A percentile compares a stretch with the other conserved stretches of the same genome.
These are phyloP conservation scores for Sphaerophoria taeniata DNA, from an alignment of 2,888 invertebrate genomes.

Conservation along the genomic window DNA sequence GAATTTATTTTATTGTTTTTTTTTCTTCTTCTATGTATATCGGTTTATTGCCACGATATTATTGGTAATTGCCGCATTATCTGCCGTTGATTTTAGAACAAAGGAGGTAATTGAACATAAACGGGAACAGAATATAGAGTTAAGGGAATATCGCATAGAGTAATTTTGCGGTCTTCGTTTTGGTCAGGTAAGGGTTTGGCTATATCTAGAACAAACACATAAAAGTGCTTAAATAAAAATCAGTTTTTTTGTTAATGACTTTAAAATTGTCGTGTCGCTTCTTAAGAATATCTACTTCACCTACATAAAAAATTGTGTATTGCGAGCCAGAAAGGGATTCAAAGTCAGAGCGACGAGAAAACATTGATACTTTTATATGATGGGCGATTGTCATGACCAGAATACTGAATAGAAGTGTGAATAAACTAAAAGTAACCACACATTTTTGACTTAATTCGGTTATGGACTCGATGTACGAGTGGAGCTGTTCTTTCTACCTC, in stretches of 20 bases:
- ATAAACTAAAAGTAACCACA: constrained; percentile 65
- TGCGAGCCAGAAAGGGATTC: not conserved
- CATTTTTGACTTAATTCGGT: constrained; percentile 63
- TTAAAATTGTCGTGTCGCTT: constrained; percentile 52
- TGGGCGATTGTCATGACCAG: constrained; percentile 65
- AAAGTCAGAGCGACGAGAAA: constrained; percentile 22
- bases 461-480: constrained; percentile 36
- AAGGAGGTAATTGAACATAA: constrained; percentile 7
- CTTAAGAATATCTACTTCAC: constrained; percentile 23
- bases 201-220: constrained; percentile 48
- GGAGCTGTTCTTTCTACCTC: not conserved
- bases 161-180: constrained; percentile 22
- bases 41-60: constrained; percentile 61
- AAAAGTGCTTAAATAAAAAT: constrained; percentile 60
- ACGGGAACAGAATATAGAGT: not conserved
- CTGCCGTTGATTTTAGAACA: constrained; percentile 31
- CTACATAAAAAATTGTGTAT: constrained; percentile 1
- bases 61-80: constrained; percentile 69
- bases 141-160: constrained; percentile 14
- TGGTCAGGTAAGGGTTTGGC: constrained; percentile 58
- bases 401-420: constrained; percentile 73
- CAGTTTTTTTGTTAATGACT: constrained; percentile 56
- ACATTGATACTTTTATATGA: constrained; percentile 71
- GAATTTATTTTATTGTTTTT: constrained; percentile 49
- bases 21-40: constrained; percentile 36